These are phyloP conservation scores for Laterallus jamaicensis DNA, from an alignment of 2,113 vertebrate species.

Conservation along the genomic window DNA sequence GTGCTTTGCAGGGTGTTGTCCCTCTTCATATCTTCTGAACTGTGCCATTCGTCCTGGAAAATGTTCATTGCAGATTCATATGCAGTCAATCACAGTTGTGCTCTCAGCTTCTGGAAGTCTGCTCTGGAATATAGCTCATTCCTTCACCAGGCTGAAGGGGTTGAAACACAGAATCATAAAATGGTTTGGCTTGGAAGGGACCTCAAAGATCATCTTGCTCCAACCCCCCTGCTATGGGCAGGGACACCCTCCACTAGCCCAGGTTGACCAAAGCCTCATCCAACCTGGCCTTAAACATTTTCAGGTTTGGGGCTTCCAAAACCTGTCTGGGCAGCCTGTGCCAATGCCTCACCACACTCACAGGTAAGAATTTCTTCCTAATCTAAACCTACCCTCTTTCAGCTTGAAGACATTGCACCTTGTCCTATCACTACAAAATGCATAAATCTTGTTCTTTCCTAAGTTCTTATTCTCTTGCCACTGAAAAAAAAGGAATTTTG, in stretches of 20 bases:
- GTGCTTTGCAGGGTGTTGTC: neutral
- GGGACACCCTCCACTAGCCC: no score
- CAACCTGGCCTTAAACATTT: no score
- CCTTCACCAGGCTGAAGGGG: neutral
- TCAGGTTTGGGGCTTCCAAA: no score
- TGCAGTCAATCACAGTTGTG: neutral
- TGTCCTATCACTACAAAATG: neutral
- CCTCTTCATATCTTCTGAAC: neutral
- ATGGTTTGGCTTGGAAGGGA: no score
- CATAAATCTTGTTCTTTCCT: neutral
- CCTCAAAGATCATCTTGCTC: no score
- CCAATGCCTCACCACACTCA: no score
- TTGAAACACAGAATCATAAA: neutral
- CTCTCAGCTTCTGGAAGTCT: neutral
- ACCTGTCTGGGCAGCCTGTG: no score
- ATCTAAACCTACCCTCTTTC: no score
- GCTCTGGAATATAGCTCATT: neutral
- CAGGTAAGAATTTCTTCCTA: no score
- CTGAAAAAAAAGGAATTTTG: neutral
- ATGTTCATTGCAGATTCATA: neutral
- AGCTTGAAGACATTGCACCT: no score
- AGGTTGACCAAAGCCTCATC: no score
- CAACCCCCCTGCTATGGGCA: no score
- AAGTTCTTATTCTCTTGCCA: neutral
- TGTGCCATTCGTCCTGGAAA: neutral